phyloP scores from a whole-genome alignment of 2,888 invertebrate species.

The Quadroppia sp. region DNA sequence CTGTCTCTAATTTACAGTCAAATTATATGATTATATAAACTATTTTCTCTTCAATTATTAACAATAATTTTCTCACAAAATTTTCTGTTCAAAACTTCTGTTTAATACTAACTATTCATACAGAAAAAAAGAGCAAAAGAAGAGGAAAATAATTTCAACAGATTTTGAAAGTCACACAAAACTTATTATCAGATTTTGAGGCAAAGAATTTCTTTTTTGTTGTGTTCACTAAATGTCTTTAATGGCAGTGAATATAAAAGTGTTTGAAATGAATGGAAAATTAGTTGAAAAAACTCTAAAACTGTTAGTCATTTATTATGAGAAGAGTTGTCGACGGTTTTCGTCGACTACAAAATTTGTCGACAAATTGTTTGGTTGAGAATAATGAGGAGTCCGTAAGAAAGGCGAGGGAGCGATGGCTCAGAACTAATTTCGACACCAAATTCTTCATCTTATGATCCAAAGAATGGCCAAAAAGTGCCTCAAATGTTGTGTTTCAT shows the following conservation, averaged over 20 bases:
- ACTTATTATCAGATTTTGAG: constrained; percentile 15
- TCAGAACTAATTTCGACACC: neutral
- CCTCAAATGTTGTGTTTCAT: too few species aligned
- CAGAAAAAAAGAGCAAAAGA: neutral
- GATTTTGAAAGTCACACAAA: neutral
- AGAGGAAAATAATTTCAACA: neutral
- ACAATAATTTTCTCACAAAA: neutral
- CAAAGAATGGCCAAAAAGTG: too few species aligned
- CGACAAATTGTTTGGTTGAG: neutral
- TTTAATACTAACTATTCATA: too few species aligned
- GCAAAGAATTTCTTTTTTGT: too few species aligned
- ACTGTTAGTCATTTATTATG: constrained; percentile 4
- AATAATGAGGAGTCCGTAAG: neutral
- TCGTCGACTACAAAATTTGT: neutral
- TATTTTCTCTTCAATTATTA: too few species aligned
- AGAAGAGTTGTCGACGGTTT: too few species aligned
- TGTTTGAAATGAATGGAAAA: neutral
- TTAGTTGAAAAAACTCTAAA: too few species aligned
- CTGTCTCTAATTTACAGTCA: too few species aligned
- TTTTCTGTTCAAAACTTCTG: neutral
- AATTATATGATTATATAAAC: too few species aligned
- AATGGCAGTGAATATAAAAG: constrained; percentile 1
- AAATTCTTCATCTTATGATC: too few species aligned
- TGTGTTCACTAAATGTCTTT: neutral
- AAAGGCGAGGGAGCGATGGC: constrained; percentile 1